Percentiles rank a stretch among this genome's conserved stretches.
Conservation (phyloP, 2,113 vertebrate genomes). For the Xiphias gladius region DNA sequence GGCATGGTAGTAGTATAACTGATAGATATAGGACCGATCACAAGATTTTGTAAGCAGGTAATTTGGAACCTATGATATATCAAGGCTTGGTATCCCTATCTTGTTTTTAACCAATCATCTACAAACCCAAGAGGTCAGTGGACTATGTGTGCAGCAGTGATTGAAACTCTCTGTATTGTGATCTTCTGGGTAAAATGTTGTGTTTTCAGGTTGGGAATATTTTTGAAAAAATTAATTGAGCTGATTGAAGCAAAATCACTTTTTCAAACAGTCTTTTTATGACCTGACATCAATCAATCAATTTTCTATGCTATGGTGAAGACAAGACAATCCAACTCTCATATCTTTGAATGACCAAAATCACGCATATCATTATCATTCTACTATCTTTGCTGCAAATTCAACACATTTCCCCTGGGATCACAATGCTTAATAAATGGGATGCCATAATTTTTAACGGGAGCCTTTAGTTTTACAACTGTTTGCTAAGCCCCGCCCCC, state of each 20-base stretch:
- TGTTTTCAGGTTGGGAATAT: constrained; percentile 37
- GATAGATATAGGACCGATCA: constrained; percentile 9
- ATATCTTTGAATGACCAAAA: constrained; percentile 75
- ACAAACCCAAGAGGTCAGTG: constrained; percentile 29
- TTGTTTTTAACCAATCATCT: constrained; percentile 21
- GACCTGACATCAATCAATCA: constrained; percentile 68
- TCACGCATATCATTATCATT: constrained; percentile 29
- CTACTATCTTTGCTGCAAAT: constrained; percentile 31
- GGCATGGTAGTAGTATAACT: not conserved
- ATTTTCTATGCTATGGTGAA: constrained; percentile 70
- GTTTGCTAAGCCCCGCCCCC: constrained; percentile 4
- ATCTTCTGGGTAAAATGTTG: constrained; percentile 50
- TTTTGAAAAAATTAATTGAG: constrained; percentile 38
- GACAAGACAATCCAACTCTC: constrained; percentile 81
- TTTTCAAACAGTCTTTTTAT: constrained; percentile 59
- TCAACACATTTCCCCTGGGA: constrained; percentile 33
- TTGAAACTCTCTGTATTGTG: constrained; percentile 25
- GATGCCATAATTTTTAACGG: constrained; percentile 24
- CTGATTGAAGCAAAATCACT: constrained; percentile 44
- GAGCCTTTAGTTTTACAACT: constrained; percentile 16
- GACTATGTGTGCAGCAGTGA: constrained; percentile 20
- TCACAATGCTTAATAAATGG: constrained; percentile 32
- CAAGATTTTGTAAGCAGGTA: constrained; percentile 11
- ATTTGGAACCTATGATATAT: constrained; percentile 27
- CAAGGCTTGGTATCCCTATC: constrained; percentile 19